Conservation (phyloP, 2,888 invertebrate genomes). For the Branchellion lobata region DNA sequence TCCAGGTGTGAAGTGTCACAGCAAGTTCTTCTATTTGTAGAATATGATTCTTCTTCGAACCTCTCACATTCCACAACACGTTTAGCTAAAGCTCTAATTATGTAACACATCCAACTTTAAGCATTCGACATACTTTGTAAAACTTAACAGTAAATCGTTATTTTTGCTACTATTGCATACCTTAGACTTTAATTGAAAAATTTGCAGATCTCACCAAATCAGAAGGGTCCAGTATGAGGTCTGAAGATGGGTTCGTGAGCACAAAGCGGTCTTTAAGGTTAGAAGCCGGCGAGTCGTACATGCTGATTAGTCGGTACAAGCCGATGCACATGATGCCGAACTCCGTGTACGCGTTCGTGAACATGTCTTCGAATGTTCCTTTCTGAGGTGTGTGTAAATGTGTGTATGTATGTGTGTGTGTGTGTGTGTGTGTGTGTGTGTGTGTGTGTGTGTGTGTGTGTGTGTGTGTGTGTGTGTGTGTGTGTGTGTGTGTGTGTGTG, state of each 20-base stretch:
- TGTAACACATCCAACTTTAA: not conserved
- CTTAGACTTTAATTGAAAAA: too few relatives aligned
- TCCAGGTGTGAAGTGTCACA: not conserved
- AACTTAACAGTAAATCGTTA: not conserved
- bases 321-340: slow-evolving; percentile 30
- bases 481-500: too few relatives aligned
- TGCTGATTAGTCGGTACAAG: slow-evolving; percentile 29
- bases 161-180: too few relatives aligned
- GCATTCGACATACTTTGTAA: not conserved
- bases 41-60: too few relatives aligned
- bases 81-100: too few relatives aligned
- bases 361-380: slow-evolving; percentile 25
- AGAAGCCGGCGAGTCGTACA: not conserved
- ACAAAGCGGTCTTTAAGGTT: slow-evolving; percentile 7
- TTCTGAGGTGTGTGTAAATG: not conserved
- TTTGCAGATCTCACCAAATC: slow-evolving; percentile 31
- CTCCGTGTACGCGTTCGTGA: not conserved
- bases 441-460: too few relatives aligned
- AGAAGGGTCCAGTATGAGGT: slow-evolving; percentile 18
- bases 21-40: too few relatives aligned
- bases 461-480: too few relatives aligned
- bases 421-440: too few relatives aligned
- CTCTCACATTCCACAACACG: too few relatives aligned
- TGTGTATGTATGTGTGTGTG: not conserved
- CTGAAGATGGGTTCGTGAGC: slow-evolving; percentile 31